Percentiles rank a stretch among this genome's conserved stretches.
Conservation (phyloP, 53 echinoderm and acorn worm species). For the Stichopus horrens region DNA sequence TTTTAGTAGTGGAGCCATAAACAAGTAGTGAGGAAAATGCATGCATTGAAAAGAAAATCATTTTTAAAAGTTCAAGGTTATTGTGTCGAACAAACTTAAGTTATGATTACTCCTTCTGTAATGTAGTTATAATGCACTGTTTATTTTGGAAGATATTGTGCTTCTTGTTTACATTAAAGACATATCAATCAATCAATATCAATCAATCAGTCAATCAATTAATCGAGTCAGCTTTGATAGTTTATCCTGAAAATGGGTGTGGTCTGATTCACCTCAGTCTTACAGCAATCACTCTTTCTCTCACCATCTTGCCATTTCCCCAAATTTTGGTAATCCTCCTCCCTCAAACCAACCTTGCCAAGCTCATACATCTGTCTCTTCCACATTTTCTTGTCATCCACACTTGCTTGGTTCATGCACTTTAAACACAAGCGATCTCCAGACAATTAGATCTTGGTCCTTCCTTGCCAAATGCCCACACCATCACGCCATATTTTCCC, state of each 20-base stretch:
- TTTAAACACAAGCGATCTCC: neutral
- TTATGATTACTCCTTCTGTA: neutral
- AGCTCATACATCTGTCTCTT: neutral
- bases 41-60: neutral
- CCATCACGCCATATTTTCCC: no score
- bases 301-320: no score
- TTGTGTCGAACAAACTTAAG: neutral
- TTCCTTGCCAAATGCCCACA: no score
- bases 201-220: neutral
- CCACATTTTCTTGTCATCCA: neutral
- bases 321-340: no score
- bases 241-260: neutral
- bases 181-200: neutral
- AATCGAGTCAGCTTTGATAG: neutral
- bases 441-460: no score
- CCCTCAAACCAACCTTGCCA: no score
- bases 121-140: neutral
- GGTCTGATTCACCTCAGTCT: no score
- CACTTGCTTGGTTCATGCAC: neutral
- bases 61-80: neutral
- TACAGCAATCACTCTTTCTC: no score
- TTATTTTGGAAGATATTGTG: no score
- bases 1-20: no score
- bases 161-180: neutral
- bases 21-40: no score